A percentile compares a stretch with the other conserved stretches of the same genome.
These are phyloP conservation scores for Buteo buteo DNA, from an alignment of 2,113 vertebrate genomes.

Conservation along the genomic window DNA sequence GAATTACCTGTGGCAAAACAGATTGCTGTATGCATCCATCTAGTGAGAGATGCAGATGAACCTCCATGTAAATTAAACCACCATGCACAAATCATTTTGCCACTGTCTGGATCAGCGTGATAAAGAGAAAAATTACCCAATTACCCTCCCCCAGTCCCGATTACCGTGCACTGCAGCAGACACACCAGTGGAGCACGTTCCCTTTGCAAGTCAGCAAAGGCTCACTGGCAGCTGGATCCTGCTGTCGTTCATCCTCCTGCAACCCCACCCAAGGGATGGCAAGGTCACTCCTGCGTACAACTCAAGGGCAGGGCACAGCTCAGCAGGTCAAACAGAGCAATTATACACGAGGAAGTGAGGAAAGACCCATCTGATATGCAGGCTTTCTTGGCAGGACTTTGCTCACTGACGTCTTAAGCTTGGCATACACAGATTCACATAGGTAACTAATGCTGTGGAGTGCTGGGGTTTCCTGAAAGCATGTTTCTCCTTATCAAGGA, in stretches of 20 bases:
- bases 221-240: neutral
- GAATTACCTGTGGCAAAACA: neutral
- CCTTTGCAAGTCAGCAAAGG: constrained; percentile 12
- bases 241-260: neutral
- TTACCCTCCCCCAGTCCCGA: neutral
- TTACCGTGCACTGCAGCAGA: neutral
- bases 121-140: neutral
- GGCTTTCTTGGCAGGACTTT: constrained; percentile 40
- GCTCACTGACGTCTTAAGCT: neutral
- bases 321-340: neutral
- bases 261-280: constrained; percentile 23
- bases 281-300: neutral
- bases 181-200: neutral
- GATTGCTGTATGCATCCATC: neutral
- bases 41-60: neutral
- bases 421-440: accelerated
- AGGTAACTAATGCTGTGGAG: neutral
- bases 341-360: neutral
- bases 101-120: neutral
- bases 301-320: constrained; percentile 9
- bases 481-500: neutral
- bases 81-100: neutral
- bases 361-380: neutral
- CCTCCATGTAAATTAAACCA: neutral
- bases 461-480: neutral